A percentile compares a stretch with the other conserved stretches of the same genome.
phyloP scores from a whole-genome alignment of 2,113 vertebrate genomes.

The Parus major region DNA sequence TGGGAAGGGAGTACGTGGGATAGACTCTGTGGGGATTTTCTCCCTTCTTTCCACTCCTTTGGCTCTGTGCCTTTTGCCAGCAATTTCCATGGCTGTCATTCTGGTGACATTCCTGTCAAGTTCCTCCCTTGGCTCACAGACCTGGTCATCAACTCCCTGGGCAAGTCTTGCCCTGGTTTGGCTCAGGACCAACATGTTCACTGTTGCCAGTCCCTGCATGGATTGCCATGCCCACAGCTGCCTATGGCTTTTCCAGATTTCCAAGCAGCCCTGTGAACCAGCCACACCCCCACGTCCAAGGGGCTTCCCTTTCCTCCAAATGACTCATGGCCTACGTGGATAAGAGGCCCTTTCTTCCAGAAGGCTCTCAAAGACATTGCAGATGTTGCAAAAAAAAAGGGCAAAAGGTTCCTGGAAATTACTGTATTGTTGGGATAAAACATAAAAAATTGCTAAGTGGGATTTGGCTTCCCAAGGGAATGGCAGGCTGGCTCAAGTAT shows the following conservation, averaged over 20 bases:
- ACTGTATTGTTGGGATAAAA: neutral
- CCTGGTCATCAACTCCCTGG: neutral
- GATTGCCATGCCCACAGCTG: neutral
- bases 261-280: neutral
- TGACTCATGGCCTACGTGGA: neutral
- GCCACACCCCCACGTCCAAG: neutral
- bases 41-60: neutral
- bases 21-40: neutral
- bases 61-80: neutral
- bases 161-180: conserved; percentile 18
- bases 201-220: neutral
- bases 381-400: neutral
- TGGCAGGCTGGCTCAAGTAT: neutral
- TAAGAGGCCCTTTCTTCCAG: neutral
- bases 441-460: neutral
- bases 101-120: neutral
- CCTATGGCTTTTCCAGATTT: neutral
- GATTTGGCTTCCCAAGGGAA: neutral
- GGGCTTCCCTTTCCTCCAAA: conserved; percentile 7
- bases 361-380: neutral
- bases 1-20: neutral
- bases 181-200: neutral
- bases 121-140: neutral
- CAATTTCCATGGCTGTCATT: neutral
- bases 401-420: conserved; percentile 9